Evolutionary conservation across 2,797 vertebrate species (phyloP).

Genomic region (Dermochelys coriacea): DNA sequence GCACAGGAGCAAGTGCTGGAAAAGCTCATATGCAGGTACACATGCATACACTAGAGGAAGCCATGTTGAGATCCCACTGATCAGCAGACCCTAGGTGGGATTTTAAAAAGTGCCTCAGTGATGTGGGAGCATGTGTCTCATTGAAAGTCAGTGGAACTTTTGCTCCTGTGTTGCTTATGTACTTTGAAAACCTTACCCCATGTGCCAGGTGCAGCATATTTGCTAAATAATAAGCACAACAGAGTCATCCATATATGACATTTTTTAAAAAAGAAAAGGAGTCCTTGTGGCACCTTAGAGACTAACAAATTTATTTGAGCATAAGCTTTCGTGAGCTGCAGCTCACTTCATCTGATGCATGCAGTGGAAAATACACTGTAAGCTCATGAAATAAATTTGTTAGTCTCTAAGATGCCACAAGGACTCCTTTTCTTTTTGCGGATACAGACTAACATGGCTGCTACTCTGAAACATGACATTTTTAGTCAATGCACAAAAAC

Average conservation of each 20-base stretch:
- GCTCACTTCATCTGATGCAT: too few species aligned
- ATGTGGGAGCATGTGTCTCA: neutral
- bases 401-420: too few species aligned
- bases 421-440: too few species aligned
- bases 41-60: accelerated
- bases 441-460: too few species aligned
- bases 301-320: too few species aligned
- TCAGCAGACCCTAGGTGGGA: neutral
- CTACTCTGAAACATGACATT: too few species aligned
- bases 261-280: neutral
- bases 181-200: neutral
- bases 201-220: accelerated
- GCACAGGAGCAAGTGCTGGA: neutral
- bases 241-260: accelerated
- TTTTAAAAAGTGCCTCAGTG: accelerated
- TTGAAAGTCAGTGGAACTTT: neutral
- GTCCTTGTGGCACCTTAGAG: too few species aligned
- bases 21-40: neutral
- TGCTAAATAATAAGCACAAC: neutral
- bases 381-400: too few species aligned
- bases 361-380: too few species aligned
- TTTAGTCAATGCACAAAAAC: neutral
- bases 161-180: neutral
- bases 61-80: neutral
- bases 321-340: too few species aligned